Conservation (phyloP, 2,888 invertebrate genomes). For the Unio delphinus region DNA sequence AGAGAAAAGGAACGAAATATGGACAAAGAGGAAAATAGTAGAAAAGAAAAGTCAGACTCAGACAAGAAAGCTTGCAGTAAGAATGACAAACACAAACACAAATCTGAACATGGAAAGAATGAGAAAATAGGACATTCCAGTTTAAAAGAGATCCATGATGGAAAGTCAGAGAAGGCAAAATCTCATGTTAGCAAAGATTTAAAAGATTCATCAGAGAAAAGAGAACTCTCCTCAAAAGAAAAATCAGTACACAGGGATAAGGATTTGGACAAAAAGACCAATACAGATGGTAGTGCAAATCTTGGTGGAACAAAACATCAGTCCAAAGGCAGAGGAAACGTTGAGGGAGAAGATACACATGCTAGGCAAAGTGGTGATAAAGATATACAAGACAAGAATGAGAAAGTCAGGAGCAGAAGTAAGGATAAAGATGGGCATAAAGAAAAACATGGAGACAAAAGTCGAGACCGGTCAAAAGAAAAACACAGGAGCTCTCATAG, state of each 20-base stretch:
- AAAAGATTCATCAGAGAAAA: conserved; percentile 2
- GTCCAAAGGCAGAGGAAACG: background rate
- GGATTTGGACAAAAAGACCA: background rate
- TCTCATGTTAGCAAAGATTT: background rate
- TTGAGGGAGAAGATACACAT: background rate
- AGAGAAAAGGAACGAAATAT: conserved; percentile 1
- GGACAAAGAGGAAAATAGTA: too few species aligned
- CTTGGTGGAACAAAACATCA: background rate
- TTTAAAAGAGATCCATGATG: too few species aligned
- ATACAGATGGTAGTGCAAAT: background rate
- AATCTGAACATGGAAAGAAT: too few species aligned
- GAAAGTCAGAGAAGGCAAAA: background rate
- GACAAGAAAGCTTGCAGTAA: too few species aligned
- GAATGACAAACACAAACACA: too few species aligned
- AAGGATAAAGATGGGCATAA: background rate
- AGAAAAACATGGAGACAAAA: background rate
- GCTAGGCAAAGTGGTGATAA: background rate
- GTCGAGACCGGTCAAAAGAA: background rate
- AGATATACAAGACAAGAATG: background rate
- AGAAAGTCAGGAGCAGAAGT: conserved; percentile 1
- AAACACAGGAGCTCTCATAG: conserved; percentile 5
- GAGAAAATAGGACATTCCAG: too few species aligned
- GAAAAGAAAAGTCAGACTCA: too few species aligned
- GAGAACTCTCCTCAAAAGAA: background rate
- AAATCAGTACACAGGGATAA: background rate